Percentiles rank a stretch among this genome's conserved stretches.
Evolutionary conservation across 1,140 invertebrate species (phyloP).

Genomic region (Cydia amplana): DNA sequence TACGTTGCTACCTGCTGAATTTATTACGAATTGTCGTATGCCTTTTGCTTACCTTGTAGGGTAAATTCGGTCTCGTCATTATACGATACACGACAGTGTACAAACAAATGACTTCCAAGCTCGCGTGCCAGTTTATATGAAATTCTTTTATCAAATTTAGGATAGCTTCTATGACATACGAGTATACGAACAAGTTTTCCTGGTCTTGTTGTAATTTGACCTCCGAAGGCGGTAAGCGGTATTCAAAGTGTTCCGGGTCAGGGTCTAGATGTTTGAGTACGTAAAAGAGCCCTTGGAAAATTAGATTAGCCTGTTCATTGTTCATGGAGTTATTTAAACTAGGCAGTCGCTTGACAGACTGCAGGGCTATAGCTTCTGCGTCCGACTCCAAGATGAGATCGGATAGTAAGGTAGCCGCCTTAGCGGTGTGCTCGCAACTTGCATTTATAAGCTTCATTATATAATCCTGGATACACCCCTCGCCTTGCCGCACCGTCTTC

Average conservation of each 20-base stretch:
- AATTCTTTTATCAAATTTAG: constrained; percentile 83
- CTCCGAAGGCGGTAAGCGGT: background rate
- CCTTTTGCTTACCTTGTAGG: constrained; percentile 73
- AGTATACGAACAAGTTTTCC: constrained; percentile 65
- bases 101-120: constrained; percentile 83
- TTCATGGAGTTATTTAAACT: constrained; percentile 79
- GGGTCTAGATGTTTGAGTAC: constrained; percentile 82
- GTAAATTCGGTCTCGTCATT: constrained; percentile 78
- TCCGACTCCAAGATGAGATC: constrained; percentile 78
- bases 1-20: background rate
- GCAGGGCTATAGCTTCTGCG: constrained; percentile 80
- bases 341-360: constrained; percentile 82
- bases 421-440: constrained; percentile 82
- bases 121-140: constrained; percentile 87
- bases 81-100: constrained; percentile 79
- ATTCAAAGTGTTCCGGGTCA: constrained; percentile 48
- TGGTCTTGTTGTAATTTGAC: constrained; percentile 48
- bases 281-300: constrained; percentile 85
- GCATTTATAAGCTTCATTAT: constrained; percentile 82
- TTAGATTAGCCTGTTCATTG: constrained; percentile 83
- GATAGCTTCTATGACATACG: constrained; percentile 82
- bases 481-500: constrained; percentile 32
- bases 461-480: constrained; percentile 80
- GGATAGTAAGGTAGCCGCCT: constrained; percentile 81
- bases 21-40: background rate